Base-by-base conservation (phyloP, 2,888 invertebrate species). In the Synergus umbraculus region DNA sequence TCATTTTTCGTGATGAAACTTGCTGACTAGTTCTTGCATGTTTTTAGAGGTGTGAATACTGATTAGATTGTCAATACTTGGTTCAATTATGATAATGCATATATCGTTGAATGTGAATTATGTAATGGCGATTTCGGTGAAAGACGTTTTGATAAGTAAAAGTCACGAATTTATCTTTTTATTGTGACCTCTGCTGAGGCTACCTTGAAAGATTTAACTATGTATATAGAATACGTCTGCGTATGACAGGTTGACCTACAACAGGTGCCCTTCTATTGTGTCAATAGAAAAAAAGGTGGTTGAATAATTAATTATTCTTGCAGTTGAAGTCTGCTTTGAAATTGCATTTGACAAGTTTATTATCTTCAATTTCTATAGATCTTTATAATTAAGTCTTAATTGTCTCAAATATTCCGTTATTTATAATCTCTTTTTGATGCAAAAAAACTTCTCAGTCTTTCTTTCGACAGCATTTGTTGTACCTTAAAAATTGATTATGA, bases 211-310 rank as follows among this genome's bases (percentile, higher is more conserved):
- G 54, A 73, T 73, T 73, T 73, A 73, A 73, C 49, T 29, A 29
- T 29, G 3, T 29, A 29, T 73, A 49, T 73, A 73, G 73, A 54
- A 41, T 49, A 73, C 15, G 15, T 54, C n/a, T 49, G 37, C 54
- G 73, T 54, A 41, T 73, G 22, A 73, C 54, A 73, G 54, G 73
- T 73, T 73, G 73, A 54, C 54, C 54, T 73, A 54, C 54, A 73
- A 73, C 73, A 73, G 73, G 73, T 73, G 73, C 73, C 73, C 41
- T 73, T 73, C 73, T 73, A 54, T 73, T 69, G 29, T 73, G n/a
- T 46, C 49, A 49, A 73, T n/a, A 73, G 22, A 49, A 73, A 73
- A 73, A 73, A 49, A 73, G 54, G 54, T 54, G 73, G 73, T 41
- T 41, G 29, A n/a, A 73, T 73, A 54, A 73, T 73, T 73, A 54